phyloP scores from a whole-genome alignment of 1,140 invertebrate species.

The Bombus affinis region DNA sequence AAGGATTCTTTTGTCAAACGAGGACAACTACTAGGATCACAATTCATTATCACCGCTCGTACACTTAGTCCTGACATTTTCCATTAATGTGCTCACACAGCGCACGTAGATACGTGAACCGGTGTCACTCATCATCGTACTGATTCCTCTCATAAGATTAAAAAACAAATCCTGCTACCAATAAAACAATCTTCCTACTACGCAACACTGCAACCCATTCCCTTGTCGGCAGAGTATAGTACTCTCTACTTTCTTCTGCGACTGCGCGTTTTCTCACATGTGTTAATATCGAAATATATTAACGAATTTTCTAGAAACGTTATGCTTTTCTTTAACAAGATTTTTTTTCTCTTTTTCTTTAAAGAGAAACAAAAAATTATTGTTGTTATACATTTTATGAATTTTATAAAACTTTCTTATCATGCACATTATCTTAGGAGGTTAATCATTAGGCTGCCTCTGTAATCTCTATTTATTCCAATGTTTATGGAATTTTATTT shows the following conservation, averaged over 20 bases:
- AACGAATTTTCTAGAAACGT: slow-evolving; percentile 30
- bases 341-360: background rate
- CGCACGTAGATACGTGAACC: slow-evolving; percentile 45
- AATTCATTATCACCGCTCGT: slow-evolving; percentile 65
- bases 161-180: slow-evolving; percentile 46
- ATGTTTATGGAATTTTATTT: no score
- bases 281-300: background rate
- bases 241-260: slow-evolving; percentile 23
- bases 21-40: slow-evolving; percentile 69
- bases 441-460: background rate
- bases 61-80: slow-evolving; percentile 65
- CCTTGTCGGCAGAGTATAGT: background rate
- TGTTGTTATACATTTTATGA: background rate
- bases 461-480: no score
- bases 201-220: slow-evolving; percentile 57
- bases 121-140: slow-evolving; percentile 60
- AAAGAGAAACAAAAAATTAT: background rate
- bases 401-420: background rate
- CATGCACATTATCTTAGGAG: background rate
- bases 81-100: slow-evolving; percentile 22
- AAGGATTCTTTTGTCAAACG: slow-evolving; percentile 56
- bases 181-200: slow-evolving; percentile 58
- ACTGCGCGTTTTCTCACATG: slow-evolving; percentile 19
- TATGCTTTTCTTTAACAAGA: background rate
- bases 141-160: slow-evolving; percentile 52